Percentiles rank a stretch among this genome's conserved stretches.
Evolutionary conservation across 1,140 invertebrate species (phyloP).

Genomic region (Hermetia illucens): DNA sequence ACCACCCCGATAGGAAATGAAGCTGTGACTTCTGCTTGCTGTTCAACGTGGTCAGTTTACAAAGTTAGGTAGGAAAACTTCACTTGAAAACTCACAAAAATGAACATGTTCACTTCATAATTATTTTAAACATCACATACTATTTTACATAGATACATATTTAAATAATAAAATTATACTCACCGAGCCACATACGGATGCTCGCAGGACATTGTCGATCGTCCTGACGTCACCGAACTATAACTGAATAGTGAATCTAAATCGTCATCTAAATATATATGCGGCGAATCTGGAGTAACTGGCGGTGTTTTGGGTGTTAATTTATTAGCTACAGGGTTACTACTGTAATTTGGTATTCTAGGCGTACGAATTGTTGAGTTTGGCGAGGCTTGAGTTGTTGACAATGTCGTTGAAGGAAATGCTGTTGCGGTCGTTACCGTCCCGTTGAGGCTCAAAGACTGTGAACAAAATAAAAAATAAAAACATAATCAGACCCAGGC

Average conservation of each 20-base stretch:
- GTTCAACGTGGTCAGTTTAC: too few relatives aligned
- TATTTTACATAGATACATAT: background rate
- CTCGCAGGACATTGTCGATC: conserved; percentile 41
- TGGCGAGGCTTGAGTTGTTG: background rate
- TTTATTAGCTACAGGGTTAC: conserved; percentile 8
- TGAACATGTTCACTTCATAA: too few relatives aligned
- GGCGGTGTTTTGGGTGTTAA: conserved; percentile 38
- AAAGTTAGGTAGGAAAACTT: too few relatives aligned
- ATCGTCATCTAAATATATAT: conserved; percentile 45
- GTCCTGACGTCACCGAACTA: conserved; percentile 51
- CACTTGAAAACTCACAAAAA: too few relatives aligned
- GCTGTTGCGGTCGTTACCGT: conserved; percentile 10
- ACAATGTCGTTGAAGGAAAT: conserved; percentile 17
- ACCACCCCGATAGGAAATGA: too few relatives aligned
- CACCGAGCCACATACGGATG: conserved; percentile 55
- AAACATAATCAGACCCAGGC: too few relatives aligned
- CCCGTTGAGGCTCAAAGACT: conserved; percentile 3
- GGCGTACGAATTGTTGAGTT: conserved; percentile 2
- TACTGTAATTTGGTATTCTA: background rate
- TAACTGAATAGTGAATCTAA: conserved; percentile 60
- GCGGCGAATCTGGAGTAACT: conserved; percentile 39
- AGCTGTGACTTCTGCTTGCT: too few relatives aligned
- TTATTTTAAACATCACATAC: background rate
- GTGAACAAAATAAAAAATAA: background rate
- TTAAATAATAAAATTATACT: conserved; percentile 6